Evolutionary conservation across 2,113 vertebrate species (phyloP), one percentile per base, ranked within the genome.

Genomic region (Petrocephalus zakoni): DNA sequence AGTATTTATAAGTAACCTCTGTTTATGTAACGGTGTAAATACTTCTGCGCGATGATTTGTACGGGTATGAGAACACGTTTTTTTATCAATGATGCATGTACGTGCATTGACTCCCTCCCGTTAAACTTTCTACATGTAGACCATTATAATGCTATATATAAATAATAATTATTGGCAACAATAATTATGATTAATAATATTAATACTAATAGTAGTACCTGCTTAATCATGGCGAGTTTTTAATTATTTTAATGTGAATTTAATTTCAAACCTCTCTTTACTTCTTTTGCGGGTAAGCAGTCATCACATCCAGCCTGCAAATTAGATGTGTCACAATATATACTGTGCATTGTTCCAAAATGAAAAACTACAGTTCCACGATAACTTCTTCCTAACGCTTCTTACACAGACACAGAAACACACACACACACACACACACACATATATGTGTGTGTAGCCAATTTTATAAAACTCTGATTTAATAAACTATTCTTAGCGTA

Each of bases 141-240:
- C 37, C n/a, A 87, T 19, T 47, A 13, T 49, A 46, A 37, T 47
- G n/a, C 58, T 22, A 34, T 51, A 49, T 47, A 34, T 72, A 72
- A 87, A 78, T 78, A 51, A 72, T 72, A n/a, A 87, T 72, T 87
- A 56, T 37, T 56, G 22, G 61, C n/a, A 29, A 68, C 61, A 29
- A 13, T 68, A 29, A 68, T 68, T 29, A 29, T 68, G 61, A 68
- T 68, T 11, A 42, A 86, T 56, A 61, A 58, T 56, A 42, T 21
- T 42, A 58, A 37, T 42, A 86, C 13, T 53, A 86, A 37, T 58
- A 8, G 51, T 86, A 56, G 85, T 56, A 37, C 17, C 13, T 56
- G 72, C 29, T 37, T 37, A 34, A 34, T 42, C 34, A 78, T 78
- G 34, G 34, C 9, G 81, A 4, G 42, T 83, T 83, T 81, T 78